These are phyloP conservation scores for Neosilurus hyrtlii DNA, from an alignment of 2,797 vertebrate species.

Conservation along the genomic window DNA sequence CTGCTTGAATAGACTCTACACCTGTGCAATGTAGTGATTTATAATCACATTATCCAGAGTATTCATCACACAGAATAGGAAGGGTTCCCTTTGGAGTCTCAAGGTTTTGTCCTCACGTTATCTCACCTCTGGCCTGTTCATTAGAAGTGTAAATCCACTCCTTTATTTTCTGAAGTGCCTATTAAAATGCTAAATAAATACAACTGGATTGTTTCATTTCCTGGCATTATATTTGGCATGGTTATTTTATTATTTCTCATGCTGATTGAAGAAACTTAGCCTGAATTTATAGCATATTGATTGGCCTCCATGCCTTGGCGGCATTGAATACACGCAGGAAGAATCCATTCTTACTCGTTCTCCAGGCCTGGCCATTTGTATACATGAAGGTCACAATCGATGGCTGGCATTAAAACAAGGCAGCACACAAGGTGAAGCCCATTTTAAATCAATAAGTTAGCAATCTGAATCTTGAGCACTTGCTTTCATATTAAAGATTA, in stretches of 20 bases:
- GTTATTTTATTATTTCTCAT: constrained; percentile 64
- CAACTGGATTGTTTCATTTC: background rate
- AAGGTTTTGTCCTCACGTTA: background rate
- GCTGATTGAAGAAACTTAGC: constrained; percentile 65
- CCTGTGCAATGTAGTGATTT: background rate
- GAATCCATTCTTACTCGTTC: constrained; percentile 70
- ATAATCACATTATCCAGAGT: background rate
- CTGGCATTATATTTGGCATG: constrained; percentile 22
- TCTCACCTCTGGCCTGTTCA: background rate
- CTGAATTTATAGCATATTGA: constrained; percentile 70
- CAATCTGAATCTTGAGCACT: constrained; percentile 62
- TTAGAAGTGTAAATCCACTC: background rate
- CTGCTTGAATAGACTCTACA: background rate
- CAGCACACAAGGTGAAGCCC: constrained; percentile 72
- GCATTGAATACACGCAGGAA: constrained; percentile 71
- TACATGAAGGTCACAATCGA: constrained; percentile 77
- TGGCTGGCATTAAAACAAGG: constrained; percentile 74
- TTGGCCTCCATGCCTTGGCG: constrained; percentile 67
- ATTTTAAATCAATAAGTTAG: constrained; percentile 68
- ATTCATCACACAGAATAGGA: background rate
- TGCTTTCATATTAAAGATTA: constrained; percentile 55
- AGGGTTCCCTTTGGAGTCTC: background rate
- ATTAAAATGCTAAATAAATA: background rate
- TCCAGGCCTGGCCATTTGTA: constrained; percentile 72
- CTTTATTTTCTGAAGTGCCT: no score